These are phyloP conservation scores for Gisinianus flammeolus DNA, from an alignment of 2,888 invertebrate genomes.

Conservation along the genomic window DNA sequence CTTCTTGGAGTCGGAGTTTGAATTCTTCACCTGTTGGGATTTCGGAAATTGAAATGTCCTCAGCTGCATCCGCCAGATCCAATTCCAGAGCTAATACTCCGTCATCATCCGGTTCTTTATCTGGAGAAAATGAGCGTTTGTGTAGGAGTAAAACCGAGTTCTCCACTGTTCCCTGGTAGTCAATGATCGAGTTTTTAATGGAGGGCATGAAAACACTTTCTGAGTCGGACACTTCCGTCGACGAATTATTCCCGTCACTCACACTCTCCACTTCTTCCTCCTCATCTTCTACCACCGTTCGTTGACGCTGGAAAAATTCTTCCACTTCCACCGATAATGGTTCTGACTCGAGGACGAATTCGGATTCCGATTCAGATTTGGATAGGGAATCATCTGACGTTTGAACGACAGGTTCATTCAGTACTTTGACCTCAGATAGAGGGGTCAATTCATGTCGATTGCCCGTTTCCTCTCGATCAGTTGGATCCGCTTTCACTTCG, in stretches of 20 bases:
- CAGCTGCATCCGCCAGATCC: slow-evolving; percentile 27
- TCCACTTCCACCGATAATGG: background rate
- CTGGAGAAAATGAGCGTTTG: slow-evolving; percentile 22
- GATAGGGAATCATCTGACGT: background rate
- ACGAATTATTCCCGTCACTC: slow-evolving; percentile 25
- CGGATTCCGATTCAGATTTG: background rate
- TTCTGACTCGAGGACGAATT: background rate
- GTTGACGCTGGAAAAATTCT: background rate
- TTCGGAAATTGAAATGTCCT: background rate
- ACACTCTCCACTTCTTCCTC: slow-evolving; percentile 20
- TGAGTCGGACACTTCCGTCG: slow-evolving; percentile 25
- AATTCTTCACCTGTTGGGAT: slow-evolving; percentile 11
- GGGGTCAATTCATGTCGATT: background rate
- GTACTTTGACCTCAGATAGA: background rate
- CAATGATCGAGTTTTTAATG: background rate
- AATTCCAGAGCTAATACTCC: slow-evolving; percentile 3
- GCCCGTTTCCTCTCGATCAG: background rate
- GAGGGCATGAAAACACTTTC: slow-evolving; percentile 24
- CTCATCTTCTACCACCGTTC: background rate
- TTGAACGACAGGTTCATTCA: background rate
- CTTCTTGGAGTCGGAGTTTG: slow-evolving; percentile 19
- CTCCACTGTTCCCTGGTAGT: slow-evolving; percentile 26
- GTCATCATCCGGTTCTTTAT: background rate
- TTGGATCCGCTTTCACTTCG: slow-evolving; percentile 24
- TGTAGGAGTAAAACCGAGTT: slow-evolving; percentile 13